Evolutionary conservation across 2,113 vertebrate species (phyloP).

Genomic region (Plecturocebus donacophilus): DNA sequence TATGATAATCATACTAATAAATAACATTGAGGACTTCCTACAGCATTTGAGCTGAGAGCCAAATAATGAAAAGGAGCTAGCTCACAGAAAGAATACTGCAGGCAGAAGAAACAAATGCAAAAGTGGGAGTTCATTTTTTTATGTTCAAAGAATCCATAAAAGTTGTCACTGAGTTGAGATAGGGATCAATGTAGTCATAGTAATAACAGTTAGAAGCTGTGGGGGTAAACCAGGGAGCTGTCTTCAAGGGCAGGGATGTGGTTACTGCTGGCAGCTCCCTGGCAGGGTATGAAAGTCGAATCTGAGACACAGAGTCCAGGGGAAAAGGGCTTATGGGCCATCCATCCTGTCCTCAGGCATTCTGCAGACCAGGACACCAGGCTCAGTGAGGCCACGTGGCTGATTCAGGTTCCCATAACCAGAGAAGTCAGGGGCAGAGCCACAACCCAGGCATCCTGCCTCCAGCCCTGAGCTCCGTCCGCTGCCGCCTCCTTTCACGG

Average conservation of each 20-base stretch:
- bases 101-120: not conserved
- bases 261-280: not conserved
- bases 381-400: not conserved
- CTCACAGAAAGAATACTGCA: fast-evolving
- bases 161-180: fast-evolving
- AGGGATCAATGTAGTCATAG: fast-evolving
- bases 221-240: fast-evolving
- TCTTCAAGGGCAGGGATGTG: fast-evolving
- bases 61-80: not conserved
- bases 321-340: not conserved
- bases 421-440: not conserved
- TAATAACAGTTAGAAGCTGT: fast-evolving
- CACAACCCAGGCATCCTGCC: no score
- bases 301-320: fast-evolving
- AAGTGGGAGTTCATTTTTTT: not conserved
- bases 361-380: not conserved
- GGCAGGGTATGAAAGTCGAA: fast-evolving
- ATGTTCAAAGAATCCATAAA: not conserved
- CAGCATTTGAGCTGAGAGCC: not conserved
- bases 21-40: fast-evolving
- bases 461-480: not conserved
- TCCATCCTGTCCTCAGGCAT: not conserved
- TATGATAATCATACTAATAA: fast-evolving
- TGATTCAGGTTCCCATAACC: not conserved
- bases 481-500: fast-evolving